These are phyloP conservation scores for Polydrusus pterygomalis DNA, from an alignment of 2,888 invertebrate species.

Conservation along the genomic window DNA sequence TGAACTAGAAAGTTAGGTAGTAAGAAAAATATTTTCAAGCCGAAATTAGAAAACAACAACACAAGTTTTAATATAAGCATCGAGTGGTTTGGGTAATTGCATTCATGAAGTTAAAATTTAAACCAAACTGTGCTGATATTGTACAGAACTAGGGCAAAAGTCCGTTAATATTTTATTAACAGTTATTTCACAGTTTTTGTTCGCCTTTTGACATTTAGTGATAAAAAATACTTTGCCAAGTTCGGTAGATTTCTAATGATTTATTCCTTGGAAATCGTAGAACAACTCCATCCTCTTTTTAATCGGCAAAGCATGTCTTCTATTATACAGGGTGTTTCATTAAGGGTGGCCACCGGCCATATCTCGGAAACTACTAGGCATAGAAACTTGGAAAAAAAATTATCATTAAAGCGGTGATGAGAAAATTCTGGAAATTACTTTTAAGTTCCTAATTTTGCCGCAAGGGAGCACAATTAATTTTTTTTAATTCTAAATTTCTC, in stretches of 20 bases:
- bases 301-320: too few relatives aligned
- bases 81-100: slow-evolving; percentile 27
- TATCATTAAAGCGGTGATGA: too few relatives aligned
- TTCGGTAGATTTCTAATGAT: neutral
- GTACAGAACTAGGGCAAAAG: slow-evolving; percentile 22
- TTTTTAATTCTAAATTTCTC: too few relatives aligned
- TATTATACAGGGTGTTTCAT: too few relatives aligned
- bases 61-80: slow-evolving; percentile 29
- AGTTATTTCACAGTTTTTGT: neutral
- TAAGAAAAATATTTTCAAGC: slow-evolving; percentile 28
- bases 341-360: too few relatives aligned
- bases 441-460: too few relatives aligned
- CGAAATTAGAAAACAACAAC: slow-evolving; percentile 32
- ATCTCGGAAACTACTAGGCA: too few relatives aligned
- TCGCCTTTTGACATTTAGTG: slow-evolving; percentile 1
- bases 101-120: slow-evolving; percentile 34
- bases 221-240: slow-evolving; percentile 9
- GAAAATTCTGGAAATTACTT: too few relatives aligned
- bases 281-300: too few relatives aligned
- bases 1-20: slow-evolving; percentile 27
- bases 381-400: too few relatives aligned
- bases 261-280: neutral
- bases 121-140: slow-evolving; percentile 19
- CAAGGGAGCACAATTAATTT: too few relatives aligned
- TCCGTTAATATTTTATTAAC: slow-evolving; percentile 23